Conservation (phyloP, 1,140 invertebrate species). For the Dendrolimus kikuchii region DNA sequence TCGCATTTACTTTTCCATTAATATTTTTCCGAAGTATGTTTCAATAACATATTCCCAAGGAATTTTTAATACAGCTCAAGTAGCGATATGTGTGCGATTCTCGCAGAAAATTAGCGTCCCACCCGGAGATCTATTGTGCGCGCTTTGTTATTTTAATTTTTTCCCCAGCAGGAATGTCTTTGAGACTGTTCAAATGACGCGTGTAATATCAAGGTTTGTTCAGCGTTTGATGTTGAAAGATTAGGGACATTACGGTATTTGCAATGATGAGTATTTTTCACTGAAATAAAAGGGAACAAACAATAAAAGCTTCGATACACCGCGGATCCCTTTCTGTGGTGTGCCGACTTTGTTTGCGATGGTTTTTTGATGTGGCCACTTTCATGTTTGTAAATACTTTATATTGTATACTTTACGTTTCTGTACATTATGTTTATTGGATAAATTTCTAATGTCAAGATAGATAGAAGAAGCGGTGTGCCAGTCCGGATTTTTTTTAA, state of each 20-base stretch:
- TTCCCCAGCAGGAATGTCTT: conserved; percentile 62
- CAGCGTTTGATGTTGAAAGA: conserved; percentile 63
- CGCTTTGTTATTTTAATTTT: conserved; percentile 69
- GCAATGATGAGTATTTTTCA: conserved; percentile 56
- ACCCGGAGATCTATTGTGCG: conserved; percentile 29
- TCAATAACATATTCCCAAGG: conserved; percentile 19
- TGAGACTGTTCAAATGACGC: conserved; percentile 66
- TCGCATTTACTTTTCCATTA: too few species aligned
- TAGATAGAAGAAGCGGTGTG: too few species aligned
- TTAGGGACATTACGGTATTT: conserved; percentile 44
- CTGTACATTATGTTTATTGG: background rate
- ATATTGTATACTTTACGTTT: background rate
- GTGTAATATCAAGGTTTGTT: conserved; percentile 65
- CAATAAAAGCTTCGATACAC: conserved; percentile 43
- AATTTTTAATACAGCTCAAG: conserved; percentile 52
- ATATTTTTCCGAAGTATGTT: too few species aligned
- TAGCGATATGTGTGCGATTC: conserved; percentile 16
- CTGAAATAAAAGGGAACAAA: conserved; percentile 41
- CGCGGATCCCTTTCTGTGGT: conserved; percentile 46
- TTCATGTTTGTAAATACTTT: conserved; percentile 1
- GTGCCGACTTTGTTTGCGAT: conserved; percentile 24
- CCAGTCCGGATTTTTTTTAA: too few species aligned
- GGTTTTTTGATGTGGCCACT: conserved; percentile 27
- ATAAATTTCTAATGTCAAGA: too few species aligned
- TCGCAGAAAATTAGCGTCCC: conserved; percentile 21